Percentiles rank a stretch among this genome's conserved stretches.
Evolutionary conservation across 2,888 invertebrate genomes (phyloP).

Genomic region (Halocaridina rubra): DNA sequence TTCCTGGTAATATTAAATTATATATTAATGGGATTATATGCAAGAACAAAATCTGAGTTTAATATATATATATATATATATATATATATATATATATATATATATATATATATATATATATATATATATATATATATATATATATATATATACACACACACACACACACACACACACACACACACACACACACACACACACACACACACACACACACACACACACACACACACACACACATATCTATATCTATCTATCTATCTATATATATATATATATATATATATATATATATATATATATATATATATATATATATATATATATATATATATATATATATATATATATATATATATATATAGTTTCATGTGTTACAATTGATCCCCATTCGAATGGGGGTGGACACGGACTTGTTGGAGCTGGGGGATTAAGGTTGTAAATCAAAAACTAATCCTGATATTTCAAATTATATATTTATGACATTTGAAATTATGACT

Average conservation of each 20-base stretch:
- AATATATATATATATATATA: background rate
- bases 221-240: background rate
- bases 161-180: background rate
- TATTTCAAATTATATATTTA: no score
- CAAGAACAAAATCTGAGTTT: no score
- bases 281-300: background rate
- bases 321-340: background rate
- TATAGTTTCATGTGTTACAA: no score
- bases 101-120: background rate
- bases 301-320: background rate
- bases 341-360: background rate
- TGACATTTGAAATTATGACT: no score
- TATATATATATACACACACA: background rate
- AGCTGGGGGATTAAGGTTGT: no score
- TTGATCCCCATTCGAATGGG: no score
- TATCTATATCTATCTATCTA: background rate
- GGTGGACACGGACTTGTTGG: no score
- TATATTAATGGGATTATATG: no score
- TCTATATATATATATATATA: background rate
- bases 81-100: background rate
- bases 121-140: background rate
- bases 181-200: background rate
- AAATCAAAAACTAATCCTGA: no score
- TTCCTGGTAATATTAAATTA: no score
- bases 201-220: background rate